phyloP scores from a whole-genome alignment of 2,113 vertebrate species.

The Apodemus speciosus region DNA sequence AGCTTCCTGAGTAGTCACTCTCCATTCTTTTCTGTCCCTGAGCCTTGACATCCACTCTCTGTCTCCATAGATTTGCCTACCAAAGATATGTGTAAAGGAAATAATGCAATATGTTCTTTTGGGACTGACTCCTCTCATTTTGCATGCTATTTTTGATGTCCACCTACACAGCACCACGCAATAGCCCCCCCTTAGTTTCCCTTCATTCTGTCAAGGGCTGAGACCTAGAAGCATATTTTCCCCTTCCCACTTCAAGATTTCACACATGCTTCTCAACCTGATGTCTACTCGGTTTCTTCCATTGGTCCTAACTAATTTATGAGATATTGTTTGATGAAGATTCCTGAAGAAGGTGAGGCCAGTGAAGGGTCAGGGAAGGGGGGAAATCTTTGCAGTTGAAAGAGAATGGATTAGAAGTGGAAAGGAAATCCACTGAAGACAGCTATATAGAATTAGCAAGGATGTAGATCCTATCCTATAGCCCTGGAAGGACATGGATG shows the following conservation, averaged over 20 bases:
- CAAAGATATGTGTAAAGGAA: not conserved
- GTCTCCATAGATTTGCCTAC: not conserved
- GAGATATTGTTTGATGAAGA: not conserved
- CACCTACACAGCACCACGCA: rapidly evolving
- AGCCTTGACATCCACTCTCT: not conserved
- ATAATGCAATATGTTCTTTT: not conserved
- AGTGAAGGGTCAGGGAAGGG: not conserved
- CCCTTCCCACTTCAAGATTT: not conserved
- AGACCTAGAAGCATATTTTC: not conserved
- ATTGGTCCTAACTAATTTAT: not conserved
- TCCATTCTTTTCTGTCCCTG: no score
- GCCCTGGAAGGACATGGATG: not conserved
- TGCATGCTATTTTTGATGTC: not conserved
- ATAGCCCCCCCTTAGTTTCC: no score
- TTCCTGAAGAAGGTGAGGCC: not conserved
- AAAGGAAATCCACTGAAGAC: not conserved
- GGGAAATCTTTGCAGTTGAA: not conserved
- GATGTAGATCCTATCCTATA: rapidly evolving
- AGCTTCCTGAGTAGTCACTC: not conserved
- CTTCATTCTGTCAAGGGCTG: not conserved
- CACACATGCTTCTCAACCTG: not conserved
- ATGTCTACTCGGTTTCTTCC: not conserved
- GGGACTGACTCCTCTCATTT: not conserved
- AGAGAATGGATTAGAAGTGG: not conserved
- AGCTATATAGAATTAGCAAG: not conserved